Evolutionary conservation across 2,888 invertebrate species (phyloP).

Genomic region (Xylophagus ater): DNA sequence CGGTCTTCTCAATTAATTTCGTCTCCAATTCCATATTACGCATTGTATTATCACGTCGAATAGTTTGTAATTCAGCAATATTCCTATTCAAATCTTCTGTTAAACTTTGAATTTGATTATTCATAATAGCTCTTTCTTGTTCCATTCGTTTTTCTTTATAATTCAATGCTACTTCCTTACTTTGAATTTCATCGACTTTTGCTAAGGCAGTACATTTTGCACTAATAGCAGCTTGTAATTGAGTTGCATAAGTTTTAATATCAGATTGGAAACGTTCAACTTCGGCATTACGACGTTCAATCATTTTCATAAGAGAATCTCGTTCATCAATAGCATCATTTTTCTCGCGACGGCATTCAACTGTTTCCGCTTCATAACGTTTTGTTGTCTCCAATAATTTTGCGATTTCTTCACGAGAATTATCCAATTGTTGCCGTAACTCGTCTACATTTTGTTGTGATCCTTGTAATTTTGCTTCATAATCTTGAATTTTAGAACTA

Average conservation of each 20-base stretch:
- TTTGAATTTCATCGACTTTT: slow-evolving; percentile 67
- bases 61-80: slow-evolving; percentile 64
- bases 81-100: slow-evolving; percentile 68
- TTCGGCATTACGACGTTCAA: slow-evolving; percentile 62
- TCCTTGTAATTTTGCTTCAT: slow-evolving; percentile 48
- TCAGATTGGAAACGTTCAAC: slow-evolving; percentile 61
- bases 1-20: slow-evolving; percentile 63
- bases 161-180: slow-evolving; percentile 65
- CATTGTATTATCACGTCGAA: slow-evolving; percentile 60
- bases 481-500: slow-evolving; percentile 51
- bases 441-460: slow-evolving; percentile 52
- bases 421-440: slow-evolving; percentile 52
- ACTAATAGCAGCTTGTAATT: slow-evolving; percentile 61
- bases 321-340: slow-evolving; percentile 63
- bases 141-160: slow-evolving; percentile 75
- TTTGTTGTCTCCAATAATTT: slow-evolving; percentile 52
- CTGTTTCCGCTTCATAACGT: slow-evolving; percentile 53
- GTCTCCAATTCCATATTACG: slow-evolving; percentile 58
- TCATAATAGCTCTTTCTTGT: slow-evolving; percentile 64
- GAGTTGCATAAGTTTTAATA: slow-evolving; percentile 55
- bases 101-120: slow-evolving; percentile 66
- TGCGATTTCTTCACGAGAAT: slow-evolving; percentile 50
- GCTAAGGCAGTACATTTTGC: slow-evolving; percentile 76
- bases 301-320: slow-evolving; percentile 57
- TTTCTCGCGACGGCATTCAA: slow-evolving; percentile 55